A percentile compares a stretch with the other conserved stretches of the same genome.
Conservation (phyloP, 2,797 vertebrate genomes). For the Jordanella pulchra region DNA sequence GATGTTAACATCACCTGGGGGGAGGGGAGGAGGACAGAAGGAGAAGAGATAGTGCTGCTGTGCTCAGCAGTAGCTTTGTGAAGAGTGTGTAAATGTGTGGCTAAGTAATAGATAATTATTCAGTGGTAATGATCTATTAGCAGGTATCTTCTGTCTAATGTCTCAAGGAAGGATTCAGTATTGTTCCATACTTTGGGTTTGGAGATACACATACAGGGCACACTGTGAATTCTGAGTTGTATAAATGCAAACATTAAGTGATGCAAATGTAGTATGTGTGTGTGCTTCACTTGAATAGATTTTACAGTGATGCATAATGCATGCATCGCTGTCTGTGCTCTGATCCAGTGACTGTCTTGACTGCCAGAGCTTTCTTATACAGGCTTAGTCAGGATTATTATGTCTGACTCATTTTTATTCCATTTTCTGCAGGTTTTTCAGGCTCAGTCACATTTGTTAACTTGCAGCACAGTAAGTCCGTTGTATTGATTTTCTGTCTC, state of each 20-base stretch:
- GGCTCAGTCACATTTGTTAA: conserved; percentile 68
- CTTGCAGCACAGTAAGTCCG: conserved; percentile 66
- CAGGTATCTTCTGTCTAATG: conserved; percentile 63
- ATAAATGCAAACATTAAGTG: conserved; percentile 62
- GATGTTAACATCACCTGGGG: conserved; percentile 51
- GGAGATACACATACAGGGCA: conserved; percentile 29
- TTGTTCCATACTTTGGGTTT: conserved; percentile 42
- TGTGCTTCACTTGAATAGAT: conserved; percentile 58
- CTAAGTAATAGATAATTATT: conserved; percentile 71
- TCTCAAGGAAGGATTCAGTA: conserved; percentile 41
- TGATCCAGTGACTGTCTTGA: conserved; percentile 76
- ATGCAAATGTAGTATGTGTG: conserved; percentile 56
- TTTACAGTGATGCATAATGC: conserved; percentile 79
- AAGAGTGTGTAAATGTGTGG: conserved; percentile 45
- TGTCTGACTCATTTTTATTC: conserved; percentile 82
- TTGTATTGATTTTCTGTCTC: conserved; percentile 70
- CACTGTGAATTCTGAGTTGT: conserved; percentile 41
- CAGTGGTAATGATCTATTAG: conserved; percentile 75
- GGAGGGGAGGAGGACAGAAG: conserved; percentile 30
- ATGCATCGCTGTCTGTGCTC: conserved; percentile 72
- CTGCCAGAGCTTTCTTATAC: conserved; percentile 74
- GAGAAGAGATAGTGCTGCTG: conserved; percentile 56
- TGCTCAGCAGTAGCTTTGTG: conserved; percentile 66
- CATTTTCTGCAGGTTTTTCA: conserved; percentile 75
- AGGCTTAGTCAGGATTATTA: conserved; percentile 82